These are phyloP conservation scores for Peromyscus polionotus DNA, from an alignment of 2,113 vertebrate species.

Conservation along the genomic window DNA sequence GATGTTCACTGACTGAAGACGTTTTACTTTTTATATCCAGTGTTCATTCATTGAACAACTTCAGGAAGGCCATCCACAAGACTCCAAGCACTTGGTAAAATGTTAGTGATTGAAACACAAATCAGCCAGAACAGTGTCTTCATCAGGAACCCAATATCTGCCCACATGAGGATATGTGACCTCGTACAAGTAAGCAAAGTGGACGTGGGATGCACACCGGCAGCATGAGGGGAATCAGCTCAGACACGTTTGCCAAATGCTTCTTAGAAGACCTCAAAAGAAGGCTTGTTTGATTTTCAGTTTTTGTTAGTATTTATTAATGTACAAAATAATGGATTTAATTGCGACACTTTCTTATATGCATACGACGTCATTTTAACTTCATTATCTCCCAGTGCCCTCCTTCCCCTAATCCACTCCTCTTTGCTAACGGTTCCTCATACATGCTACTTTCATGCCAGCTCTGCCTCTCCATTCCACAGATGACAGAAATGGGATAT, in stretches of 20 bases:
- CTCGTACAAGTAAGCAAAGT: neutral
- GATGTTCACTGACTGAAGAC: neutral
- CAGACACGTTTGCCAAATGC: neutral
- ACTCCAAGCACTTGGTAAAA: neutral
- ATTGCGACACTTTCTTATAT: neutral
- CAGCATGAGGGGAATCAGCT: neutral
- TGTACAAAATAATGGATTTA: neutral
- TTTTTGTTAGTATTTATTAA: neutral
- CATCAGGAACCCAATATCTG: neutral
- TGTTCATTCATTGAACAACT: neutral
- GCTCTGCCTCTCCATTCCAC: neutral
- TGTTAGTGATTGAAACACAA: neutral
- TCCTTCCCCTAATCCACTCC: neutral
- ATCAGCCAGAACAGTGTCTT: neutral
- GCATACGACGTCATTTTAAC: too few relatives aligned
- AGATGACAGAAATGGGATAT: neutral
- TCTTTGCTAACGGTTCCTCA: neutral
- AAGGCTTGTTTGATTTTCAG: accelerated
- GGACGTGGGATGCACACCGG: neutral
- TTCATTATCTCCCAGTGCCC: neutral
- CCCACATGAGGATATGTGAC: neutral
- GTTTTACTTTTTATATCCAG: neutral
- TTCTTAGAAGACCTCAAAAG: neutral
- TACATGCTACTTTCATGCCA: neutral
- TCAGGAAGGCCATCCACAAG: neutral